Evolutionary conservation across 1,140 invertebrate species (phyloP).

Genomic region (Oryctes rhinoceros): DNA sequence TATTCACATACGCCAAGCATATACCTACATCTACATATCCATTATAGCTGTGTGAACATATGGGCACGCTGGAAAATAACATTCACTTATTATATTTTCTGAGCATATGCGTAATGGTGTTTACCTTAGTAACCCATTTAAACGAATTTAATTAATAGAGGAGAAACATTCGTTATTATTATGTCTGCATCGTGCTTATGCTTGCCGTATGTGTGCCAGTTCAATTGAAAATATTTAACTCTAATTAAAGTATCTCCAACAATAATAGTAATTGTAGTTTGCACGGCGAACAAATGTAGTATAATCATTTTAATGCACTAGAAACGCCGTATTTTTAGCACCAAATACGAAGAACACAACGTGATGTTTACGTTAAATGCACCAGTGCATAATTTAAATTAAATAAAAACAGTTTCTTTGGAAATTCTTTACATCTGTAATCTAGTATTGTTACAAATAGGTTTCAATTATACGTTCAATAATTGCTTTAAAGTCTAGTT

Average conservation of each 20-base stretch:
- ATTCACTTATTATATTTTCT: slow-evolving; percentile 9
- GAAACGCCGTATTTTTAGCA: background rate
- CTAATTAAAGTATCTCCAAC: background rate
- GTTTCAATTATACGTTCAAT: too few species aligned
- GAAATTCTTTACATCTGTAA: too few species aligned
- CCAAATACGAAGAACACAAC: too few species aligned
- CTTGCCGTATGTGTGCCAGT: background rate
- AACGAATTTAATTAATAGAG: background rate
- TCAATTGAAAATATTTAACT: background rate
- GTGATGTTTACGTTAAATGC: too few species aligned
- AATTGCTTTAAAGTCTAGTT: too few species aligned
- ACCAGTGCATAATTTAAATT: too few species aligned
- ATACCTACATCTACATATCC: background rate
- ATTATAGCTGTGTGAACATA: background rate
- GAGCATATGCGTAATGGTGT: background rate
- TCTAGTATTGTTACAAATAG: too few species aligned
- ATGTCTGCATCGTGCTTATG: background rate
- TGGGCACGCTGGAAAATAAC: background rate
- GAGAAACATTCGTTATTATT: background rate
- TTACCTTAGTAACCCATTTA: slow-evolving; percentile 1
- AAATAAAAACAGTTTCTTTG: too few species aligned
- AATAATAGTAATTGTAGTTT: background rate
- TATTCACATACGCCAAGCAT: background rate
- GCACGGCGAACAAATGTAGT: background rate
- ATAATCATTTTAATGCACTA: background rate